phyloP scores from a whole-genome alignment of 2,888 invertebrate genomes.

The Pandemis corylana region DNA sequence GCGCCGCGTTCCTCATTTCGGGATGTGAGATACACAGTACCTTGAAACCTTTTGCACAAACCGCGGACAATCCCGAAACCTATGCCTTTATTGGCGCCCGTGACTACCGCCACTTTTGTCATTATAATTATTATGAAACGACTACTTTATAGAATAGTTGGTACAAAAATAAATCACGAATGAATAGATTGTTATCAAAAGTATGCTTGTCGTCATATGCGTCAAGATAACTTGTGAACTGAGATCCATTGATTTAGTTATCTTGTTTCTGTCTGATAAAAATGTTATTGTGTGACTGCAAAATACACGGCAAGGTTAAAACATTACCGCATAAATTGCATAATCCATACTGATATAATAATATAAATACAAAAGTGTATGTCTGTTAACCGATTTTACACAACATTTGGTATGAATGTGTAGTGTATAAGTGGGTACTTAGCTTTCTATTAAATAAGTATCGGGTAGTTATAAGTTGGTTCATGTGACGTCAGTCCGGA shows the following conservation, averaged over 20 bases:
- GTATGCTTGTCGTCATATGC: conserved; percentile 5
- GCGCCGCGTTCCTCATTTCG: conserved; percentile 84
- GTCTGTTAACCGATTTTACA: too few relatives aligned
- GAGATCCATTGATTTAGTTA: conserved; percentile 18
- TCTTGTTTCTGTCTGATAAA: conserved; percentile 22
- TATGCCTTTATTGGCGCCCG: conserved; percentile 90
- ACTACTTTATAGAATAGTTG: not conserved
- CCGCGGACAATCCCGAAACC: conserved; percentile 89
- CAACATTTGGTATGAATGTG: too few relatives aligned
- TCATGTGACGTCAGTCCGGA: too few relatives aligned
- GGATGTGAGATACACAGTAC: conserved; percentile 90
- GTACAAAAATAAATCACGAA: conserved; percentile 15
- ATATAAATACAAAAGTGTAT: too few relatives aligned
- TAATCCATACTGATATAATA: not conserved
- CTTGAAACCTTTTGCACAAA: conserved; percentile 87
- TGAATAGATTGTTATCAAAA: not conserved
- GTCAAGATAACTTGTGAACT: conserved; percentile 20
- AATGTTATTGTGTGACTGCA: not conserved
- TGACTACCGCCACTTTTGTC: conserved; percentile 82
- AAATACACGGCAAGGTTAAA: not conserved
- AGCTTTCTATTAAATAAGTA: too few relatives aligned
- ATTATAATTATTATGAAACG: conserved; percentile 7
- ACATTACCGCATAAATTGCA: not conserved
- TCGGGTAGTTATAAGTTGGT: too few relatives aligned
- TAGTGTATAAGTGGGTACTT: too few relatives aligned